Evolutionary conservation across 1,140 invertebrate species (phyloP).

Genomic region (Dreissena polymorpha): DNA sequence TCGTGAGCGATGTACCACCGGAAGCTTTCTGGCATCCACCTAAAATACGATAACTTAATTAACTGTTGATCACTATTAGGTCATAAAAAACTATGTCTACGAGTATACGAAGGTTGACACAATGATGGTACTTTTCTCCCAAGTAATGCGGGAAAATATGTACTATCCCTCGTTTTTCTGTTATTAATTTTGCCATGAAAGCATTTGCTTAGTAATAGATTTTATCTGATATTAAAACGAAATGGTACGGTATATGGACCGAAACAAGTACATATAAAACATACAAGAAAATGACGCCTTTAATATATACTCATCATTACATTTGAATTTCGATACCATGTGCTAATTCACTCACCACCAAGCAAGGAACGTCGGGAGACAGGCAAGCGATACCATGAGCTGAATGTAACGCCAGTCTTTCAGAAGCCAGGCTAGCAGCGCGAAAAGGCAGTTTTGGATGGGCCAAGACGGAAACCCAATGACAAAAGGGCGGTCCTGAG

Average conservation of each 20-base stretch:
- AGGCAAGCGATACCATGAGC: conserved; percentile 11
- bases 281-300: too few relatives aligned
- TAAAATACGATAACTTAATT: background rate
- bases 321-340: background rate
- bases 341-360: conserved; percentile 45
- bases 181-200: too few relatives aligned
- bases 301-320: background rate
- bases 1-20: conserved; percentile 34
- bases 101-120: too few relatives aligned
- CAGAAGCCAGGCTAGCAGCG: conserved; percentile 40
- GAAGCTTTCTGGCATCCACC: conserved; percentile 20
- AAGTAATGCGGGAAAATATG: too few relatives aligned
- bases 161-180: too few relatives aligned
- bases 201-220: too few relatives aligned
- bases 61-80: too few relatives aligned
- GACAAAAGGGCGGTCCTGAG: conserved; percentile 32
- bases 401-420: conserved; percentile 59
- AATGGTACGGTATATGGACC: too few relatives aligned
- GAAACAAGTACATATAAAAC: too few relatives aligned
- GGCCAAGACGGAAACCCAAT: conserved; percentile 50
- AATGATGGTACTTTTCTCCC: too few relatives aligned
- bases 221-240: too few relatives aligned
- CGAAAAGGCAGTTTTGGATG: conserved; percentile 23
- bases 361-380: conserved; percentile 17
- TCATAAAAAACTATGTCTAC: too few relatives aligned